Evolutionary conservation across 2,888 invertebrate species (phyloP), one percentile per base, ranked within the genome.

Genomic region (Chymomyza fuscimana): DNA sequence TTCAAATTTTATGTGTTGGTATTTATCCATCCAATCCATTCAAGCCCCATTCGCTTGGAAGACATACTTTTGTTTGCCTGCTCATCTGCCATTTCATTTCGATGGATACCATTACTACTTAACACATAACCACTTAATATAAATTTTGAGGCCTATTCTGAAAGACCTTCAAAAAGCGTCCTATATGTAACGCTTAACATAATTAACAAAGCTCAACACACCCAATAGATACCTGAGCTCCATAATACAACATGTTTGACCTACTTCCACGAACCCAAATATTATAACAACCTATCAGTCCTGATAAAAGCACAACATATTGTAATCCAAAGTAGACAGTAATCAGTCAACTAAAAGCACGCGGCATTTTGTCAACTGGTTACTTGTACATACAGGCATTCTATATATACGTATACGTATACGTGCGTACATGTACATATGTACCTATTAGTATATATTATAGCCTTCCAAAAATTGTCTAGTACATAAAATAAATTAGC

Each of bases 401-500:
- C 40, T 46, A 4, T 46, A 46, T 46, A 46, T 7, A 32, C 5
- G 0, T 2, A 2, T 22, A 22, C n/a, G n/a, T 22, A 25, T 25
- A 32, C 32, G 32, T 32, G 9, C 15, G 25, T 25, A 52, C 4
- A 61, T 25, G 2, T 19, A 19, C 1, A 19, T 19, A 19, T 19
- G 19, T 19, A 36, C n/a, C 4, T 66, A 51, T 61, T 4, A 56
- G 65, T 46, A 29, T 58, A 58, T 40, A 65, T 25, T 69, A 72
- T 56, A 68, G 74, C 67, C 70, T 60, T 62, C 16, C 67, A 67
- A 74, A 69, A 67, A 66, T 50, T 52, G 69, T 60, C 52, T 56
- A 66, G 76, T 73, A 76, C 70, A 76, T 76, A 64, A 72, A 74
- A 79, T 80, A 80, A 78, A 80, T 79, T 79, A 79, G 78, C 79